Percentiles rank a stretch among this genome's conserved stretches.
Evolutionary conservation across 2,113 vertebrate species (phyloP).

Genomic region (Pedionomus torquatus): DNA sequence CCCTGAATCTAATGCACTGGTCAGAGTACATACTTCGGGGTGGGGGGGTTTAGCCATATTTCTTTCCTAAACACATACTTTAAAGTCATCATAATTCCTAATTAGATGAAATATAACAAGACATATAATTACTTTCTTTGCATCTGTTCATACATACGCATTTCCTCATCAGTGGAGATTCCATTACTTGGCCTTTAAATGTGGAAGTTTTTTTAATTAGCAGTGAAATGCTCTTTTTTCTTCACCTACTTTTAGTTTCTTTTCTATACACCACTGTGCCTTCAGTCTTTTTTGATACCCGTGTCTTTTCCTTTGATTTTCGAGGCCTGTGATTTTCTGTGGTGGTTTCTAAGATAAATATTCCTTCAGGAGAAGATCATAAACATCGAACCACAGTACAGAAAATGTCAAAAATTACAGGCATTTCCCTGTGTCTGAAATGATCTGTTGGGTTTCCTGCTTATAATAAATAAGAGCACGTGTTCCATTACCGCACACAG

Average conservation of each 20-base stretch:
- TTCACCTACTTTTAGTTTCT: constrained; percentile 1
- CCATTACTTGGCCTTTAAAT: constrained; percentile 31
- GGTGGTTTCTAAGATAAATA: constrained; percentile 19
- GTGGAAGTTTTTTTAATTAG: constrained; percentile 42
- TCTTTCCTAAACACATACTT: background rate
- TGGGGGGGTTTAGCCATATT: background rate
- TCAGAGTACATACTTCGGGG: background rate
- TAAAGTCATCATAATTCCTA: constrained; percentile 16
- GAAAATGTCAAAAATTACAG: background rate
- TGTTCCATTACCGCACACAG: background rate
- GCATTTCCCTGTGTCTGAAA: background rate
- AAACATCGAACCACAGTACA: background rate
- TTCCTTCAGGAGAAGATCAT: background rate
- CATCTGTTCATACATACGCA: constrained; percentile 41
- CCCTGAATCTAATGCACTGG: background rate
- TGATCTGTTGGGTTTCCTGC: background rate
- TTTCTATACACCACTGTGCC: background rate
- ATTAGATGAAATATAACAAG: constrained; percentile 36
- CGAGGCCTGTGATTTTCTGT: constrained; percentile 3
- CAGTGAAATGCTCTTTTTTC: constrained; percentile 29
- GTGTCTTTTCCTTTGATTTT: background rate
- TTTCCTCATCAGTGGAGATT: constrained; percentile 24
- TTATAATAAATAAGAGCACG: background rate
- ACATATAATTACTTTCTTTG: constrained; percentile 39
- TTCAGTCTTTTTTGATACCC: background rate